A percentile compares a stretch with the other conserved stretches of the same genome.
phyloP scores from a whole-genome alignment of 2,113 vertebrate genomes.

The Gymnocephalus cernua region DNA sequence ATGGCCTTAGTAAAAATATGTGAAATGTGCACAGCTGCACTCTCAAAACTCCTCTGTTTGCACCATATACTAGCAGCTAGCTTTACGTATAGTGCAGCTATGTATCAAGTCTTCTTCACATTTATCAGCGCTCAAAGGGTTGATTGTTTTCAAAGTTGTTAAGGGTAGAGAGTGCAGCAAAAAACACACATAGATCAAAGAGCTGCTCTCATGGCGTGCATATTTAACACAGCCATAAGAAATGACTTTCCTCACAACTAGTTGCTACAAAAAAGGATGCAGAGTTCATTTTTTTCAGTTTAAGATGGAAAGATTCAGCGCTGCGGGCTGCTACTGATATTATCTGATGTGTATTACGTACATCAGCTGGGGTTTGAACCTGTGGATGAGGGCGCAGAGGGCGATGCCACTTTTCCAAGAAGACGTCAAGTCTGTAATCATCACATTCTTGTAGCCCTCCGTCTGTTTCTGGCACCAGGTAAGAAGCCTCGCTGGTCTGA shows the following conservation, averaged over 20 bases:
- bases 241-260: neutral
- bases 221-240: conserved; percentile 42
- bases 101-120: conserved; percentile 20
- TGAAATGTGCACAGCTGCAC: conserved; percentile 33
- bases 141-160: conserved; percentile 18
- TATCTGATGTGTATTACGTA: conserved; percentile 77
- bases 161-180: conserved; percentile 6
- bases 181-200: conserved; percentile 29
- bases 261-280: neutral
- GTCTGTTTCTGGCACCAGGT: conserved; percentile 98
- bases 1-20: conserved; percentile 30
- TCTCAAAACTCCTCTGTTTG: conserved; percentile 29
- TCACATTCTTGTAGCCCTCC: conserved; percentile 90
- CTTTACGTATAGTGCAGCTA: neutral
- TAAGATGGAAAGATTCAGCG: neutral
- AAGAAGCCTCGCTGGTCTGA: conserved; percentile 91
- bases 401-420: conserved; percentile 94
- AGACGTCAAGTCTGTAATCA: conserved; percentile 88
- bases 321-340: neutral
- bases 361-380: conserved; percentile 94
- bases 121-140: conserved; percentile 14
- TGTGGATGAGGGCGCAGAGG: conserved; percentile 95
- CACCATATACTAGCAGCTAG: neutral
- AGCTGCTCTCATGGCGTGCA: conserved; percentile 13
- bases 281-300: conserved; percentile 14